Evolutionary conservation across 2,888 invertebrate genomes (phyloP).

Genomic region (Merodon equestris): DNA sequence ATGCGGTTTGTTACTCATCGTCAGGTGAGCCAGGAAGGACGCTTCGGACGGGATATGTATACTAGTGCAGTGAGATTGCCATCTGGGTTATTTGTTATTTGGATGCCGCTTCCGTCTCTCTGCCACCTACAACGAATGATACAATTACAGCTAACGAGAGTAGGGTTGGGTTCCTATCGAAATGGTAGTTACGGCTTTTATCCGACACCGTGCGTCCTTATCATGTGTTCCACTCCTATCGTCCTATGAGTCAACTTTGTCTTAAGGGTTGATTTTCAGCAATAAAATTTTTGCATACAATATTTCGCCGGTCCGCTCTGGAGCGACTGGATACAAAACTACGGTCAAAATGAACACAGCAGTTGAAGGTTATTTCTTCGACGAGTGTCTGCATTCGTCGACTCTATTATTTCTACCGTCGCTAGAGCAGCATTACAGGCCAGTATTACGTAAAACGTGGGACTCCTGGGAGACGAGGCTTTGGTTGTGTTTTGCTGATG

Average conservation of each 20-base stretch:
- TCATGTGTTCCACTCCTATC: neutral
- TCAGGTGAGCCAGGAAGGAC: neutral
- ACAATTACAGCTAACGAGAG: neutral
- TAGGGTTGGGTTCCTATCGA: too few species aligned
- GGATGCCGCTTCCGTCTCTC: slow-evolving; percentile 1
- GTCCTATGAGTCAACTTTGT: slow-evolving; percentile 1
- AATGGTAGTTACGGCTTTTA: too few species aligned
- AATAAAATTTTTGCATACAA: slow-evolving; percentile 23
- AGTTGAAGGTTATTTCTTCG: neutral
- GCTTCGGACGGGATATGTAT: slow-evolving; percentile 4
- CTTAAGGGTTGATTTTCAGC: slow-evolving; percentile 7
- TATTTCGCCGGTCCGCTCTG: slow-evolving; percentile 13
- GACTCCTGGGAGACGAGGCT: too few species aligned
- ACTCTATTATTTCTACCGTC: too few species aligned
- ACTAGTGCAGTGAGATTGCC: too few species aligned
- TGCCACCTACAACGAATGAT: slow-evolving; percentile 1
- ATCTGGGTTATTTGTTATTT: too few species aligned
- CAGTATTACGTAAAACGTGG: too few species aligned
- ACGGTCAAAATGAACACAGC: slow-evolving; percentile 19
- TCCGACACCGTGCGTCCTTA: too few species aligned
- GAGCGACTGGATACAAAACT: neutral
- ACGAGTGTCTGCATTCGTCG: neutral
- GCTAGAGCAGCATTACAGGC: too few species aligned
- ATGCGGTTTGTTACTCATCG: slow-evolving; percentile 9
- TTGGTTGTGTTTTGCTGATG: neutral